These are phyloP conservation scores for Lepidurus packardi DNA, from an alignment of 1,140 invertebrate genomes.

Conservation along the genomic window DNA sequence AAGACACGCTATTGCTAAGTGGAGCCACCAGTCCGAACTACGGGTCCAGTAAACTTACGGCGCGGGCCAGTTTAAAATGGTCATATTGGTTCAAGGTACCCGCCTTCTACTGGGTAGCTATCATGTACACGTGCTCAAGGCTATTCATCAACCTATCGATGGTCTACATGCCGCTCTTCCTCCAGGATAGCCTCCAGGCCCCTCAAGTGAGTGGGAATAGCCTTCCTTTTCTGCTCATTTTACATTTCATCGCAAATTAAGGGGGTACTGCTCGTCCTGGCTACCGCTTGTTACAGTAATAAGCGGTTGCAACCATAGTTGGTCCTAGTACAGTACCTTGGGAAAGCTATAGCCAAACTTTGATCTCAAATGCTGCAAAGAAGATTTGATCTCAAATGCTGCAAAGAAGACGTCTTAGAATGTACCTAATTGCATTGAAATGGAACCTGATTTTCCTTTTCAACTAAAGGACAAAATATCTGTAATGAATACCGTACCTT, in stretches of 20 bases:
- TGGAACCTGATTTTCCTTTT: neutral
- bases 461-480: neutral
- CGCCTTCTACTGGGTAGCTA: conserved; percentile 33
- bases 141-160: conserved; percentile 85
- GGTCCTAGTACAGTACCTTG: too few species aligned
- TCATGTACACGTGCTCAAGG: conserved; percentile 82
- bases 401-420: too few species aligned
- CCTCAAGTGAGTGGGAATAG: conserved; percentile 55
- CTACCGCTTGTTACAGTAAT: too few species aligned
- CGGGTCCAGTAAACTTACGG: conserved; percentile 22
- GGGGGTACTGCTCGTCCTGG: too few species aligned
- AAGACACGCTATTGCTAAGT: neutral
- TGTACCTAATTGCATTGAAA: too few species aligned
- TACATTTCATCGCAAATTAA: too few species aligned
- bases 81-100: conserved; percentile 31
- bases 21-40: neutral
- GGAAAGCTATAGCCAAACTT: too few species aligned
- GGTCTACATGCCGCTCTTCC: conserved; percentile 83
- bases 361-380: too few species aligned
- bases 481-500: conserved; percentile 9
- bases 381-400: too few species aligned
- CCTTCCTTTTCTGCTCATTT: neutral
- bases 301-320: too few species aligned
- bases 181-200: conserved; percentile 70
- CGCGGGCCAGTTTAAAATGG: conserved; percentile 28